phyloP scores from a whole-genome alignment of 2,888 invertebrate genomes.

The Adelognathus sp. region DNA sequence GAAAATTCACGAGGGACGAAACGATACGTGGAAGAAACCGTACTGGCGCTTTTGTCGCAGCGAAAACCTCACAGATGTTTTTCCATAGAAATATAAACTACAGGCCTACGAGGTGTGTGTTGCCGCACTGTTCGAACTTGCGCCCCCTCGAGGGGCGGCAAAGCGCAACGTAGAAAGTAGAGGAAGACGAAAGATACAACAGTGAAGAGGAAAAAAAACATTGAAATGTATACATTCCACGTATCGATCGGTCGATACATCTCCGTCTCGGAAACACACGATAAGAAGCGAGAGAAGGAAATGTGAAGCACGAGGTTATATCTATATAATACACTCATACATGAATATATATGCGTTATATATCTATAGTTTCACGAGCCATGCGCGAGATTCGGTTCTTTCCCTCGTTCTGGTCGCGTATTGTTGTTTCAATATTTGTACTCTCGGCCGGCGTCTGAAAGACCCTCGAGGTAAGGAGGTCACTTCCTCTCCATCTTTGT shows the following conservation, averaged over 20 bases:
- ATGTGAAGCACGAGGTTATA: not conserved
- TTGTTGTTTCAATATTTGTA: constrained; percentile 51
- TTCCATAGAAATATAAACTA: constrained; percentile 68
- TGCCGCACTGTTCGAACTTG: not conserved
- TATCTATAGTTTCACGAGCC: constrained; percentile 6
- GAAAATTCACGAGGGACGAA: constrained; percentile 5
- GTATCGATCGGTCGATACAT: constrained; percentile 29
- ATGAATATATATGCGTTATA: not conserved
- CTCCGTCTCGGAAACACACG: not conserved
- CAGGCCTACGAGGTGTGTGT: constrained; percentile 68
- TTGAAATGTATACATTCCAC: constrained; percentile 38
- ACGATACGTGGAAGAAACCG: constrained; percentile 38
- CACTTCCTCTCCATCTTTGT: constrained; percentile 30
- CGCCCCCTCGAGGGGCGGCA: constrained; percentile 14
- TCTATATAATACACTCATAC: not conserved
- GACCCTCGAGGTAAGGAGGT: constrained; percentile 42
- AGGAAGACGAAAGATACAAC: not conserved
- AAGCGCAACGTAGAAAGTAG: constrained; percentile 14
- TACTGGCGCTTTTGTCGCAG: constrained; percentile 51
- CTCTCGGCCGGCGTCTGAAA: constrained; percentile 15
- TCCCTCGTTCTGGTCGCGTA: not conserved
- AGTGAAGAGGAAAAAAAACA: not conserved
- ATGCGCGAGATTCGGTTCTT: constrained; percentile 7
- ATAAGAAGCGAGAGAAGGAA: not conserved
- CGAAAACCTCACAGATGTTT: constrained; percentile 62